These are phyloP conservation scores for Heteromurus nitidus DNA, from an alignment of 2,888 invertebrate species.

Conservation along the genomic window DNA sequence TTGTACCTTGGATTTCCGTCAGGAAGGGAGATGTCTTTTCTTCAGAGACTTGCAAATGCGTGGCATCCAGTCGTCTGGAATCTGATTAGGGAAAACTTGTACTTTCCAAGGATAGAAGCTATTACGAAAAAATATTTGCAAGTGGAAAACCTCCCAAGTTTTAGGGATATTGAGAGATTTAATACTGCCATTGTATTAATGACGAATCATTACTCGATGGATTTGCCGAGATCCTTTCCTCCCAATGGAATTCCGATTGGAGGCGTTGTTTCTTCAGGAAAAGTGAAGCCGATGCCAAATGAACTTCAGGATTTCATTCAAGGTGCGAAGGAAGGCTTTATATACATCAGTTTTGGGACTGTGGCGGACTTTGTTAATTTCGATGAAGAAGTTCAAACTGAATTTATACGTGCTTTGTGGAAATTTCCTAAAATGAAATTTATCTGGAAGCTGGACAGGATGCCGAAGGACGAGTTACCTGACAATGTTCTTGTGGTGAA, in stretches of 20 bases:
- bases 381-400: not conserved
- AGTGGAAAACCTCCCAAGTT: conserved; percentile 41
- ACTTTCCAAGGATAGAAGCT: no score
- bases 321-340: conserved; percentile 8
- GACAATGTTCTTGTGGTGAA: conserved; percentile 13
- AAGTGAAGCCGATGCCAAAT: conserved; percentile 35
- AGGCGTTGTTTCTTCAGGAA: conserved; percentile 4
- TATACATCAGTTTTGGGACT: conserved; percentile 43
- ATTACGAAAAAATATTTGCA: conserved; percentile 52
- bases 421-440: conserved; percentile 26
- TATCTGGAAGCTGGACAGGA: conserved; percentile 19
- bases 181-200: conserved; percentile 58
- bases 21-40: not conserved
- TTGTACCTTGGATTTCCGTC: not conserved
- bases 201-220: conserved; percentile 64
- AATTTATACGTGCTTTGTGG: not conserved
- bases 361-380: not conserved
- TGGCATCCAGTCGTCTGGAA: no score
- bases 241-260: conserved; percentile 55
- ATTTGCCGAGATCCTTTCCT: conserved; percentile 65
- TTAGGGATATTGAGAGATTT: conserved; percentile 61
- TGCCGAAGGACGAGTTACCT: not conserved
- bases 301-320: no score
- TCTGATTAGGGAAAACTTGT: no score
- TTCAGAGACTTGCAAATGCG: not conserved